These are phyloP conservation scores for Cerceris ruficornis DNA, from an alignment of 2,888 invertebrate genomes.

Conservation along the genomic window DNA sequence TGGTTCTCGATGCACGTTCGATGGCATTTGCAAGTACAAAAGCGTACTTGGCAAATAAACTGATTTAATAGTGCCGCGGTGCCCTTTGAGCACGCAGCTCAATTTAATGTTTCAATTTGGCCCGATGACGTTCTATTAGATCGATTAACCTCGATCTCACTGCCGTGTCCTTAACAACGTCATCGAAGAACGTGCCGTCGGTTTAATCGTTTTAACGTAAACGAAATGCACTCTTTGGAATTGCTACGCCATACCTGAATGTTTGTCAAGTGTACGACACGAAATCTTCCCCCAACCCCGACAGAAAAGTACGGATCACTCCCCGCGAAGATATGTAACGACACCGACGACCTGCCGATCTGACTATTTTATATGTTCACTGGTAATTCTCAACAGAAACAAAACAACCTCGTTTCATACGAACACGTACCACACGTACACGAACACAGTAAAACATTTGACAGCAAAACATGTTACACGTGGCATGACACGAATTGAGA, in stretches of 20 bases:
- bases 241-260: conserved; percentile 77
- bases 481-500: conserved; percentile 19
- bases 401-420: conserved; percentile 28
- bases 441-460: conserved; percentile 26
- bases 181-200: conserved; percentile 20
- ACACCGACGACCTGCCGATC: conserved; percentile 30
- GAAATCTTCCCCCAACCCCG: conserved; percentile 34
- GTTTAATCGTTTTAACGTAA: conserved; percentile 47
- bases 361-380: conserved; percentile 13
- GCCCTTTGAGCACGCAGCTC: conserved; percentile 27
- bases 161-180: neutral
- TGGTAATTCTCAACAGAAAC: conserved; percentile 38
- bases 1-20: too few species aligned
- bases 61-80: conserved; percentile 22
- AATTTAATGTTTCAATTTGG: conserved; percentile 6
- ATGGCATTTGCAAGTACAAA: too few species aligned
- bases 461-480: conserved; percentile 11
- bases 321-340: conserved; percentile 19
- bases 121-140: conserved; percentile 37
- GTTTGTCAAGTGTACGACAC: conserved; percentile 76
- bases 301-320: conserved; percentile 51
- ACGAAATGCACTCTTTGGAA: conserved; percentile 78
- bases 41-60: conserved; percentile 16
- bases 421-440: conserved; percentile 40
- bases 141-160: conserved; percentile 38